phyloP scores from a whole-genome alignment of 2,888 invertebrate genomes.

The Teinopalpus imperialis region DNA sequence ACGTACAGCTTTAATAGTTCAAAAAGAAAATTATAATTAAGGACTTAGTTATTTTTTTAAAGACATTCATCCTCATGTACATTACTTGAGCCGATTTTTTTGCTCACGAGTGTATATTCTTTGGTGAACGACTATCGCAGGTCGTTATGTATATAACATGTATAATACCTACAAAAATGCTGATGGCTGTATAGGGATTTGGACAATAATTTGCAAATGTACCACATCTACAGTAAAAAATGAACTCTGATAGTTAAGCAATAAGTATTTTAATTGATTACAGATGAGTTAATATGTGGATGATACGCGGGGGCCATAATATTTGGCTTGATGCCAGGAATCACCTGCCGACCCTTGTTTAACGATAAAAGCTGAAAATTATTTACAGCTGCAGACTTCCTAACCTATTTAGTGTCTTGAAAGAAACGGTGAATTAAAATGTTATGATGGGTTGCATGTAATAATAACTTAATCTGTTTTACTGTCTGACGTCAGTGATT shows the following conservation, averaged over 20 bases:
- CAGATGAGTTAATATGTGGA: slow-evolving; percentile 42
- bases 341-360: slow-evolving; percentile 76
- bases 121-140: no score
- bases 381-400: slow-evolving; percentile 56
- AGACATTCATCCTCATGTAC: no score
- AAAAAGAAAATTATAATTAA: no score
- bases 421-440: slow-evolving; percentile 12
- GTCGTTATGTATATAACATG: no score
- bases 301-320: slow-evolving; percentile 58
- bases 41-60: no score
- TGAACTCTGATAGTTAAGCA: slow-evolving; percentile 12
- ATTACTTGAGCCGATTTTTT: no score
- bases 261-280: slow-evolving; percentile 25
- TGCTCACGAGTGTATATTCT: no score
- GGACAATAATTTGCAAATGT: slow-evolving; percentile 64
- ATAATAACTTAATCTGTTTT: slow-evolving; percentile 15
- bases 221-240: slow-evolving; percentile 9
- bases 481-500: slow-evolving; percentile 10
- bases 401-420: slow-evolving; percentile 23
- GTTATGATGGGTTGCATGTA: slow-evolving; percentile 1
- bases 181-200: slow-evolving; percentile 66
- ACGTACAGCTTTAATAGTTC: no score
- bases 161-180: no score
- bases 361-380: slow-evolving; percentile 72
- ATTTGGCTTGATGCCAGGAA: slow-evolving; percentile 64